These are phyloP conservation scores for Melinopterus prodromus DNA, from an alignment of 2,888 invertebrate genomes.

Conservation along the genomic window DNA sequence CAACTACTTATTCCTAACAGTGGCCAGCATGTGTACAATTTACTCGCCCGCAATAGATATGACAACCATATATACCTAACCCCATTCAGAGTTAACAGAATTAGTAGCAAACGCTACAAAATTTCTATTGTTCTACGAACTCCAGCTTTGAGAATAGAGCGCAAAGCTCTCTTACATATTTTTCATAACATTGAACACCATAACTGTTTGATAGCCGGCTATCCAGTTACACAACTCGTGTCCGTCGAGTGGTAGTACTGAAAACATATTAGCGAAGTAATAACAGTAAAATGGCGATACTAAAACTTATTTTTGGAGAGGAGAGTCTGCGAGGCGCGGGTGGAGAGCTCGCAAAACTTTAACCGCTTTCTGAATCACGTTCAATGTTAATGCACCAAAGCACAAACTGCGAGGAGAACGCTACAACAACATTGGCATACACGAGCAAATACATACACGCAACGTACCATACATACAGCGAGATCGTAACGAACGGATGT, in stretches of 20 bases:
- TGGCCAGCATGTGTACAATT: too few species aligned
- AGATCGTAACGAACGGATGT: slow-evolving; percentile 33
- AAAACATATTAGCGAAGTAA: not conserved
- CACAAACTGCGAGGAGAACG: slow-evolving; percentile 16
- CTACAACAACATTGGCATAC: not conserved
- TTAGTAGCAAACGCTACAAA: too few species aligned
- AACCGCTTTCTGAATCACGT: slow-evolving; percentile 34
- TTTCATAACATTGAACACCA: not conserved
- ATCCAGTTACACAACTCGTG: not conserved
- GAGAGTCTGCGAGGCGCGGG: slow-evolving; percentile 5
- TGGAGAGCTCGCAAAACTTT: slow-evolving; percentile 8
- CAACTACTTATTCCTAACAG: too few species aligned
- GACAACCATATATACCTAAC: too few species aligned
- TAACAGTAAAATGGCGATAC: slow-evolving; percentile 22
- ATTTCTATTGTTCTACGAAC: not conserved
- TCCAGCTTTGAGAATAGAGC: not conserved
- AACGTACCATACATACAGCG: not conserved
- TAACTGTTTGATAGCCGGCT: not conserved
- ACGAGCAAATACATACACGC: not conserved
- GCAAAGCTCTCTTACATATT: not conserved
- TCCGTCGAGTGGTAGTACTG: not conserved
- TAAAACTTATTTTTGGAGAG: slow-evolving; percentile 30
- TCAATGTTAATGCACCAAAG: slow-evolving; percentile 35
- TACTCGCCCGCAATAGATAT: too few species aligned
- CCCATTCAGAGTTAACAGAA: too few species aligned